Conservation (phyloP, 2,888 invertebrate species). For the Coremacera marginata region DNA sequence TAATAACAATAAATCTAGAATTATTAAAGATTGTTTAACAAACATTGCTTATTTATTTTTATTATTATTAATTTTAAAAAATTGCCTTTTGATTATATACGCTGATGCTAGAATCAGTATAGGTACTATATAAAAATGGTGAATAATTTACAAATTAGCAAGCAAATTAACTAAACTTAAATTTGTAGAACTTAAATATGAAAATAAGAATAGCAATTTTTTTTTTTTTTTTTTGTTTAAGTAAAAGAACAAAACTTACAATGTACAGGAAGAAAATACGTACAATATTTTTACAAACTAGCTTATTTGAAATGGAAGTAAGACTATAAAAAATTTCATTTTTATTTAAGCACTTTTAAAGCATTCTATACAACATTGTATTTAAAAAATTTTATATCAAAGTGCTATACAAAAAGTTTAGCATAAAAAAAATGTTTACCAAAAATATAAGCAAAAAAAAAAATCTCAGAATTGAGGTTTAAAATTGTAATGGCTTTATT, state of each 20-base stretch:
- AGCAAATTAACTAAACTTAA: background rate
- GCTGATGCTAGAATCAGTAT: background rate
- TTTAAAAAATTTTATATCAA: too few species aligned
- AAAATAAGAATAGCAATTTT: background rate
- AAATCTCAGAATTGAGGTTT: too few species aligned
- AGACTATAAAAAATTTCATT: too few species aligned
- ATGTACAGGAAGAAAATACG: background rate
- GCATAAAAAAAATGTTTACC: too few species aligned
- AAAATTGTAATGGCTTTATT: too few species aligned
- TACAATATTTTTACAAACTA: background rate
- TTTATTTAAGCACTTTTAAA: too few species aligned
- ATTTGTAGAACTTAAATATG: background rate
- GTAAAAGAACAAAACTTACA: background rate
- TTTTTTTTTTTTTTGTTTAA: too few species aligned
- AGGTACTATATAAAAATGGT: background rate
- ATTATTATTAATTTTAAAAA: background rate
- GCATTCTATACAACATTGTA: too few species aligned
- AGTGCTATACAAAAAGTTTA: too few species aligned
- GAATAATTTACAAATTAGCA: background rate
- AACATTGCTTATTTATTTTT: background rate
- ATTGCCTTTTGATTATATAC: background rate
- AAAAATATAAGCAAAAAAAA: too few species aligned
- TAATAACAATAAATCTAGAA: background rate
- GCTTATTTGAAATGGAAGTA: too few species aligned
- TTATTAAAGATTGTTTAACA: background rate